Evolutionary conservation across 2,888 invertebrate genomes (phyloP).

Genomic region (Microctonus aethiopoides): DNA sequence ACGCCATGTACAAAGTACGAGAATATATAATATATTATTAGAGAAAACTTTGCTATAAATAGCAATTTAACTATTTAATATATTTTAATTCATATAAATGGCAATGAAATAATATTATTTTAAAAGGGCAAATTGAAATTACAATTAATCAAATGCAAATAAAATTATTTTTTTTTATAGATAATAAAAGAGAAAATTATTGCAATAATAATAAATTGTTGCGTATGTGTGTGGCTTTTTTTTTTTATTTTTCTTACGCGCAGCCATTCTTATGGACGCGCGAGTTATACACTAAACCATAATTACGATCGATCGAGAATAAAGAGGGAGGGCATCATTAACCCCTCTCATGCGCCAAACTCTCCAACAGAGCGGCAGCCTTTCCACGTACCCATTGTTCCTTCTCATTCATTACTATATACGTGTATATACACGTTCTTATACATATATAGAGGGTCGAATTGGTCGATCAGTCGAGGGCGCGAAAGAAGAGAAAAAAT

Average conservation of each 20-base stretch:
- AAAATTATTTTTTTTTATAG: not conserved
- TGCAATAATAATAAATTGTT: conserved; percentile 23
- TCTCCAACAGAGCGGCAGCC: conserved; percentile 20
- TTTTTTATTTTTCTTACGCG: too few species aligned
- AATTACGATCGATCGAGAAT: conserved; percentile 53
- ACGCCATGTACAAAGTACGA: not conserved
- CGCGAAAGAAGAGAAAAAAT: conserved; percentile 1
- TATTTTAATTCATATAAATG: not conserved
- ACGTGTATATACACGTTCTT: conserved; percentile 20
- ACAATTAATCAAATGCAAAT: not conserved
- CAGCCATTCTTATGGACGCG: conserved; percentile 3
- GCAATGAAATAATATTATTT: not conserved
- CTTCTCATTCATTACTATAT: conserved; percentile 55
- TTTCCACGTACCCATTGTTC: conserved; percentile 53
- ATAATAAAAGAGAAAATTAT: not conserved
- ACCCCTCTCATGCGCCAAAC: conserved; percentile 47
- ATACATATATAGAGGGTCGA: conserved; percentile 25
- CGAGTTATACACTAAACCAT: conserved; percentile 32
- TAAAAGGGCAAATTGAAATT: not conserved
- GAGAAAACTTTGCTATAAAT: not conserved
- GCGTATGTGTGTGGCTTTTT: conserved; percentile 5
- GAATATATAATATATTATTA: not conserved
- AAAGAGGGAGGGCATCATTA: conserved; percentile 53
- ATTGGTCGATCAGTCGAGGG: conserved; percentile 31
- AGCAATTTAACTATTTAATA: conserved; percentile 11